These are phyloP conservation scores for Monopterus albus DNA, from an alignment of 2,113 vertebrate genomes.

Conservation along the genomic window DNA sequence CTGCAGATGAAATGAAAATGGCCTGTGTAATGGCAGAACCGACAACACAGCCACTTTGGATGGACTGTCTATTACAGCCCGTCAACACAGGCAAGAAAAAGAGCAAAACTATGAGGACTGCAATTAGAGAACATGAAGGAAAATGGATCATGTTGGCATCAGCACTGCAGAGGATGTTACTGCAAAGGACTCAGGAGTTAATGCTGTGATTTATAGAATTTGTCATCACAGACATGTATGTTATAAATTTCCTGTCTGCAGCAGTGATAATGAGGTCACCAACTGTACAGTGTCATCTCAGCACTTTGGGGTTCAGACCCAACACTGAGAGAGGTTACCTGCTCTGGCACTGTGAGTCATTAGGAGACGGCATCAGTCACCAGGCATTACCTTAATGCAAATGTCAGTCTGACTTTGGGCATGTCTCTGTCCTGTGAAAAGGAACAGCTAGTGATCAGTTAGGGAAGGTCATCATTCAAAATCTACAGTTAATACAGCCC, in stretches of 20 bases:
- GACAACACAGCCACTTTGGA: slow-evolving; percentile 76
- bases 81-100: slow-evolving; percentile 82
- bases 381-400: slow-evolving; percentile 70
- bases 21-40: slow-evolving; percentile 76
- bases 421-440: slow-evolving; percentile 29
- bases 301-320: slow-evolving; percentile 71
- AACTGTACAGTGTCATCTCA: slow-evolving; percentile 77
- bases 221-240: slow-evolving; percentile 67
- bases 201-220: slow-evolving; percentile 78
- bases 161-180: slow-evolving; percentile 32
- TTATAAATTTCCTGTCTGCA: slow-evolving; percentile 73
- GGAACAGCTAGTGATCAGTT: slow-evolving; percentile 33
- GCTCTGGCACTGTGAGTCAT: slow-evolving; percentile 54
- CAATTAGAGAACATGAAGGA: slow-evolving; percentile 76
- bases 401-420: slow-evolving; percentile 68
- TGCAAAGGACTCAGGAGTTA: slow-evolving; percentile 67
- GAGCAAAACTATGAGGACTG: slow-evolving; percentile 79
- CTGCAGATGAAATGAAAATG: slow-evolving; percentile 82
- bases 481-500: slow-evolving; percentile 43
- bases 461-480: slow-evolving; percentile 52
- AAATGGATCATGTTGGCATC: slow-evolving; percentile 59
- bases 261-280: slow-evolving; percentile 80
- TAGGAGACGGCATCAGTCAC: slow-evolving; percentile 65
- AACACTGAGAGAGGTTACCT: slow-evolving; percentile 52
- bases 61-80: slow-evolving; percentile 77